A percentile compares a stretch with the other conserved stretches of the same genome.
Conservation (phyloP, 2,113 vertebrate genomes). For the Microtus oregoni region DNA sequence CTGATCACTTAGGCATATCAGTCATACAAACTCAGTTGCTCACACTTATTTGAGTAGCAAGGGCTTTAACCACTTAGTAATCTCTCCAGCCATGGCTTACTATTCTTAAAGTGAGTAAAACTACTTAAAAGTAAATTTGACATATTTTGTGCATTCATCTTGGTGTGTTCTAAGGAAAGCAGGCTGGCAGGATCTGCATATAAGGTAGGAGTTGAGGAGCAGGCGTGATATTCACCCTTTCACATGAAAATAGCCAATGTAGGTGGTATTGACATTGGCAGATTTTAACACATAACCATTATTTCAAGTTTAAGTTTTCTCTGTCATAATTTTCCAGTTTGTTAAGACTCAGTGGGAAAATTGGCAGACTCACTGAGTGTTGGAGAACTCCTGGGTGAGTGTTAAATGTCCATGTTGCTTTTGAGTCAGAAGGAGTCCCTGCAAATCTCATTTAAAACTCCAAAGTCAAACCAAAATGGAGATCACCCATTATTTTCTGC, state of each 20-base stretch:
- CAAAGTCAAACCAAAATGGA: background rate
- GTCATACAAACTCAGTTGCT: background rate
- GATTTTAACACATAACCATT: conserved; percentile 9
- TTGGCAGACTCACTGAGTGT: background rate
- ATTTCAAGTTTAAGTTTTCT: conserved; percentile 57
- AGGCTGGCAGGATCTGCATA: background rate
- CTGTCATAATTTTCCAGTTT: conserved; percentile 6
- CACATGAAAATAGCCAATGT: conserved; percentile 46
- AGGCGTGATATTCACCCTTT: background rate
- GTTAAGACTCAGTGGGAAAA: conserved; percentile 11
- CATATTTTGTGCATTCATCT: conserved; percentile 5
- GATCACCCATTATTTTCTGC: background rate
- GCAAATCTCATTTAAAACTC: background rate
- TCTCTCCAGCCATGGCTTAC: background rate
- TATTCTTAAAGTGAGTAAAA: conserved; percentile 49
- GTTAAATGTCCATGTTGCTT: conserved; percentile 31
- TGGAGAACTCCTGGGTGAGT: conserved; percentile 34
- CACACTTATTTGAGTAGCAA: too few species aligned
- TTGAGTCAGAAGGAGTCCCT: background rate
- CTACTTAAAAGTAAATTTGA: background rate
- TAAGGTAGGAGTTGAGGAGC: background rate
- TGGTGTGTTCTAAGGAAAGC: background rate
- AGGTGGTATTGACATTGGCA: background rate
- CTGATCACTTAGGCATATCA: background rate
- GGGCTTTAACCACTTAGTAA: too few species aligned